These are phyloP conservation scores for Argentina silus DNA, from an alignment of 2,797 vertebrate species.

Conservation along the genomic window DNA sequence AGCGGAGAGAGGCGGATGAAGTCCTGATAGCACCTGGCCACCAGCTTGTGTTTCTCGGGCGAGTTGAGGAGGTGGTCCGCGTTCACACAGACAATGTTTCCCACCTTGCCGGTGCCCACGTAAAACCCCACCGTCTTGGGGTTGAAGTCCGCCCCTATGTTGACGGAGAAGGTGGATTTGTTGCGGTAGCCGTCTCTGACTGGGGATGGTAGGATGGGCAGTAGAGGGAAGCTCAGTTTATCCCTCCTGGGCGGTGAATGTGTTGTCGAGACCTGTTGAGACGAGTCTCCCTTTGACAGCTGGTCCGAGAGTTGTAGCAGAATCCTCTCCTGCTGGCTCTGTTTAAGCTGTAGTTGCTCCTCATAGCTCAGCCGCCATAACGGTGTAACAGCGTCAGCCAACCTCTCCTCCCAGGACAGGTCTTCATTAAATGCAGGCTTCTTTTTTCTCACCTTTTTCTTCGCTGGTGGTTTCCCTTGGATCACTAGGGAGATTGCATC, in stretches of 20 bases:
- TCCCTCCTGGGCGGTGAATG: conserved; percentile 25
- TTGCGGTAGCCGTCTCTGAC: conserved; percentile 82
- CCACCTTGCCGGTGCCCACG: conserved; percentile 74
- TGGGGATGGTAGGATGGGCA: conserved; percentile 75
- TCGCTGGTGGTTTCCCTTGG: conserved; percentile 10
- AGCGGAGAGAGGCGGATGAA: conserved; percentile 79
- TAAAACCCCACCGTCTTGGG: conserved; percentile 86
- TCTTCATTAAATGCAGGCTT: conserved; percentile 30
- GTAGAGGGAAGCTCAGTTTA: conserved; percentile 73
- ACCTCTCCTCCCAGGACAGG: conserved; percentile 74
- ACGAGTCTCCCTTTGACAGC: conserved; percentile 49
- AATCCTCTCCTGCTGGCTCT: conserved; percentile 74
- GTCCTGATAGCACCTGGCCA: conserved; percentile 83
- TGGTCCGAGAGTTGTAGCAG: conserved; percentile 69
- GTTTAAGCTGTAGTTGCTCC: conserved; percentile 86
- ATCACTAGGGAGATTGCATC: background rate
- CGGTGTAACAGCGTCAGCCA: conserved; percentile 81
- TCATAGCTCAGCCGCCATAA: conserved; percentile 86
- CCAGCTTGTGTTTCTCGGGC: conserved; percentile 82
- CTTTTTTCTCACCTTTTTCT: conserved; percentile 32
- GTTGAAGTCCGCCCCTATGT: conserved; percentile 84
- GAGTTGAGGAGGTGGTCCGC: conserved; percentile 80
- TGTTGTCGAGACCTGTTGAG: conserved; percentile 15
- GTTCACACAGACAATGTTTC: conserved; percentile 81
- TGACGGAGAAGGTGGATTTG: conserved; percentile 90